A percentile compares a stretch with the other conserved stretches of the same genome.
Evolutionary conservation across 2,113 vertebrate species (phyloP).

Genomic region (Catharus bicknelli): DNA sequence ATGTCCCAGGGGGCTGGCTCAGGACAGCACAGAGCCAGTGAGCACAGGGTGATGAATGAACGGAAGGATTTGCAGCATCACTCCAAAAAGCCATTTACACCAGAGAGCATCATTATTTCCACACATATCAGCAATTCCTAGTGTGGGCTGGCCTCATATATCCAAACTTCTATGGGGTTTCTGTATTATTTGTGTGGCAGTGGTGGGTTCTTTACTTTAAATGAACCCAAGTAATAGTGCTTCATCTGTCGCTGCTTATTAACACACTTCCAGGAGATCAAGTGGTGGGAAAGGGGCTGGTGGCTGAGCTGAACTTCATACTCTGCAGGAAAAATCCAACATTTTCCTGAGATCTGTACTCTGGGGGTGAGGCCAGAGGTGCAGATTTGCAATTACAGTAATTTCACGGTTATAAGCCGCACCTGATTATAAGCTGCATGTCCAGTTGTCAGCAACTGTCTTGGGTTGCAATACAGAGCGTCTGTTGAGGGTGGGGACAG

Average conservation of each 20-base stretch:
- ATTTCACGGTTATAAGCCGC: too few species aligned
- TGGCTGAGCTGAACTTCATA: fast-evolving
- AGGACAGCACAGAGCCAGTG: background rate
- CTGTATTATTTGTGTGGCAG: background rate
- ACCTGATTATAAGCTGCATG: too few species aligned
- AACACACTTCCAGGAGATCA: background rate
- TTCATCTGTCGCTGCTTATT: background rate
- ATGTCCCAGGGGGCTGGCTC: background rate
- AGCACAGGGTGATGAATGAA: background rate
- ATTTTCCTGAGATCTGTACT: background rate
- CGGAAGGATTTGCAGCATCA: constrained; percentile 21
- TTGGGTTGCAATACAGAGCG: too few species aligned
- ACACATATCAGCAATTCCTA: background rate
- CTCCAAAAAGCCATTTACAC: background rate
- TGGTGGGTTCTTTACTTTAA: background rate
- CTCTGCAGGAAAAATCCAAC: background rate
- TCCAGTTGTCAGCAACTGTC: too few species aligned
- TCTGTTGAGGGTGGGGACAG: too few species aligned
- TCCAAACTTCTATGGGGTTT: background rate
- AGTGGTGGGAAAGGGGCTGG: background rate
- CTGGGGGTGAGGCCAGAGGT: background rate
- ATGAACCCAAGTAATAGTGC: constrained; percentile 1
- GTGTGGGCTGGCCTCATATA: background rate
- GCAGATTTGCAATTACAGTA: background rate
- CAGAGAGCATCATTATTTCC: constrained; percentile 6